Conservation (phyloP, 2,888 invertebrate species). For the Epirrhoe alternata region DNA sequence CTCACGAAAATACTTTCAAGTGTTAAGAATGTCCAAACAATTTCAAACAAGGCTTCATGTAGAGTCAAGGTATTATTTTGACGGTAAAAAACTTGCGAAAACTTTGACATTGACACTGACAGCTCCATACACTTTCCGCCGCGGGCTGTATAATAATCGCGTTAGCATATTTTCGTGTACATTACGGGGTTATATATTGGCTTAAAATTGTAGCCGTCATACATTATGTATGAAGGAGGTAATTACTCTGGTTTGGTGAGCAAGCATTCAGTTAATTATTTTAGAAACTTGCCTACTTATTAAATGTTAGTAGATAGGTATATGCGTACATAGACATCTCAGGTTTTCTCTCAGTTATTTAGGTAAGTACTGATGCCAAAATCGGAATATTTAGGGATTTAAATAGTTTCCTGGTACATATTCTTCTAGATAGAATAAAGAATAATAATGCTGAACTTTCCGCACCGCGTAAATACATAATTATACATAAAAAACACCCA, state of each 20-base stretch:
- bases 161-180: conserved; percentile 79
- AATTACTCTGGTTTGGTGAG: conserved; percentile 65
- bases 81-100: neutral
- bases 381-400: too few species aligned
- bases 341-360: too few species aligned
- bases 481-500: too few species aligned
- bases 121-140: conserved; percentile 53
- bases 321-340: too few species aligned
- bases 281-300: neutral
- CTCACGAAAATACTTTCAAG: neutral
- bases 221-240: conserved; percentile 77
- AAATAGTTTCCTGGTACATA: too few species aligned
- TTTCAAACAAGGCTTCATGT: neutral
- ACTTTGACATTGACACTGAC: conserved; percentile 33
- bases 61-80: neutral
- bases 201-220: conserved; percentile 83
- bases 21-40: neutral
- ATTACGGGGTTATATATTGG: conserved; percentile 79
- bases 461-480: too few species aligned
- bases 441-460: too few species aligned
- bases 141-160: conserved; percentile 69
- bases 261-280: conserved; percentile 44
- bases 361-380: too few species aligned
- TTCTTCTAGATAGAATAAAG: too few species aligned
- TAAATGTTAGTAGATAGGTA: too few species aligned